These are phyloP conservation scores for Ichneumoninae sp. DNA, from an alignment of 2,888 invertebrate genomes.

Conservation along the genomic window DNA sequence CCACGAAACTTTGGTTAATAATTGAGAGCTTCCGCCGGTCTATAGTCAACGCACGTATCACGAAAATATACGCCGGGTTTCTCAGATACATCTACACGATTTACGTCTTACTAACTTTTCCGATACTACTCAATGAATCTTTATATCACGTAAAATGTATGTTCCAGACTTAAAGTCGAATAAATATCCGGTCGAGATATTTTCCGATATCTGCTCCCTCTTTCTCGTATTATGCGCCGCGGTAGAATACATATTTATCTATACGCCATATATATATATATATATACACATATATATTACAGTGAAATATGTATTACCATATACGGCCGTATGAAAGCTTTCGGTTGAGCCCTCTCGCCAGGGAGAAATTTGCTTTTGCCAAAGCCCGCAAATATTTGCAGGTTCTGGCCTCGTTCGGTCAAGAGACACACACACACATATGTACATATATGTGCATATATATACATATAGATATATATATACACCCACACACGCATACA, in stretches of 20 bases:
- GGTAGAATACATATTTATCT: background rate
- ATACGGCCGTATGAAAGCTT: conserved; percentile 10
- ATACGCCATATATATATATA: conserved; percentile 7
- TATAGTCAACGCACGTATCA: background rate
- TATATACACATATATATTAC: background rate
- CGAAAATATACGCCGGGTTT: background rate
- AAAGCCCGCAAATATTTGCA: conserved; percentile 61
- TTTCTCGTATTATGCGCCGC: conserved; percentile 5
- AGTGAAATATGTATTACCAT: background rate
- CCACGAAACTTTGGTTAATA: conserved; percentile 25
- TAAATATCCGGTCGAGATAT: conserved; percentile 31
- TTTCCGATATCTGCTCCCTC: conserved; percentile 34
- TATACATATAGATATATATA: background rate
- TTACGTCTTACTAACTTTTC: conserved; percentile 8
- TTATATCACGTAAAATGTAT: background rate
- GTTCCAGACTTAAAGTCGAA: conserved; percentile 14
- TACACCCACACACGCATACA: background rate
- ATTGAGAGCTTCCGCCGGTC: conserved; percentile 13
- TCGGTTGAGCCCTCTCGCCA: conserved; percentile 13
- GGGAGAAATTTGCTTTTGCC: conserved; percentile 46
- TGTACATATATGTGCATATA: conserved; percentile 1
- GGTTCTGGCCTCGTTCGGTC: conserved; percentile 56
- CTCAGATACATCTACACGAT: background rate
- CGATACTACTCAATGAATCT: conserved; percentile 2
- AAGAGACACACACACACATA: conserved; percentile 31